Evolutionary conservation across 2,797 vertebrate genomes (phyloP).

Genomic region (Telmatherina bonti): DNA sequence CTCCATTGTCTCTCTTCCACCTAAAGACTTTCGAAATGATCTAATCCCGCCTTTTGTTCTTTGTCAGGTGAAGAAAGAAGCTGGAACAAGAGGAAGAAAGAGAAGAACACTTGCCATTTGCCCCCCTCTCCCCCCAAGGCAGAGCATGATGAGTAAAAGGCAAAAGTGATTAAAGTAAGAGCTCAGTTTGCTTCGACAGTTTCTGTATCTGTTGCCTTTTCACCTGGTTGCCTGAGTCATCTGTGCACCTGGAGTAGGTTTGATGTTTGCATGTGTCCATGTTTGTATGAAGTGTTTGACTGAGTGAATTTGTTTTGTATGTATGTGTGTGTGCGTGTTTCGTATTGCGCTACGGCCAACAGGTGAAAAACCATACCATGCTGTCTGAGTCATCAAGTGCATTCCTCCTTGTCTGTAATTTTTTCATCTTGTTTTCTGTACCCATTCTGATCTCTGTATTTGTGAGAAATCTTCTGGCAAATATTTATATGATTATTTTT

Average conservation of each 20-base stretch:
- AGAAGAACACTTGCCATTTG: slow-evolving; percentile 19
- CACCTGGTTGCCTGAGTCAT: slow-evolving; percentile 52
- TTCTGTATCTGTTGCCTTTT: slow-evolving; percentile 39
- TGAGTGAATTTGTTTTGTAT: slow-evolving; percentile 32
- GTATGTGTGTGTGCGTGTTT: slow-evolving; percentile 15
- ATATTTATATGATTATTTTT: not conserved
- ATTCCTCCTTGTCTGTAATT: slow-evolving; percentile 5
- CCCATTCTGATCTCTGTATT: slow-evolving; percentile 5
- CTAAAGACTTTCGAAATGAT: slow-evolving; percentile 36
- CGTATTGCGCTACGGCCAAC: slow-evolving; percentile 36
- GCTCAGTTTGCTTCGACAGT: slow-evolving; percentile 25
- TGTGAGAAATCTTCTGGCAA: not conserved
- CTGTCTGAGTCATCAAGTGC: slow-evolving; percentile 51
- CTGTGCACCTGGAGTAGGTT: slow-evolving; percentile 42
- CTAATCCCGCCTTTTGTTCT: slow-evolving; percentile 36
- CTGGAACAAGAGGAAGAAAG: slow-evolving; percentile 29
- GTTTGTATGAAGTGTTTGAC: slow-evolving; percentile 32
- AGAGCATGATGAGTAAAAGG: slow-evolving; percentile 29
- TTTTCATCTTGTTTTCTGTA: slow-evolving; percentile 1
- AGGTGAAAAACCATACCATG: slow-evolving; percentile 47
- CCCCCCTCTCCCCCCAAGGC: slow-evolving; percentile 11
- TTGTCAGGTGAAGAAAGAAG: slow-evolving; percentile 48
- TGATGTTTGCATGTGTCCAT: slow-evolving; percentile 53
- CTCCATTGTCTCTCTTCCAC: not conserved
- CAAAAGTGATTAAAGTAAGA: slow-evolving; percentile 61